phyloP scores from a whole-genome alignment of 1,140 invertebrate genomes.

The Popillia japonica region DNA sequence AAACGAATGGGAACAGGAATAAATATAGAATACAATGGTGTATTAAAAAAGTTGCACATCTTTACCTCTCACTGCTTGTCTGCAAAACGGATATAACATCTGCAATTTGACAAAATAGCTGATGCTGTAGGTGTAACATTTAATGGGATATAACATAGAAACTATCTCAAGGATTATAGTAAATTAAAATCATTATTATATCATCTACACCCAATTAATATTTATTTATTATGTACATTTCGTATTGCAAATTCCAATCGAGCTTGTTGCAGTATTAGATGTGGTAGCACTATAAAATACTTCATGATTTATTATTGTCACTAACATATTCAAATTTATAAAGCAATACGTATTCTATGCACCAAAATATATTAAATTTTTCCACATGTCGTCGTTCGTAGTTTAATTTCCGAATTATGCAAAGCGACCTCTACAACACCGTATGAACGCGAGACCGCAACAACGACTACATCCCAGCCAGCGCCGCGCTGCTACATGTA shows the following conservation, averaged over 20 bases:
- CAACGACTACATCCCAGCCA: background rate
- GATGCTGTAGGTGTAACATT: too few species aligned
- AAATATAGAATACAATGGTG: too few species aligned
- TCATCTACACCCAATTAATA: too few species aligned
- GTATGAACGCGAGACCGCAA: background rate
- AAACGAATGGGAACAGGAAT: too few species aligned
- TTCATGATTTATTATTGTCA: background rate
- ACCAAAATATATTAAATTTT: slow-evolving; percentile 7
- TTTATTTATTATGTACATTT: background rate
- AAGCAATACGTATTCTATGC: slow-evolving; percentile 10
- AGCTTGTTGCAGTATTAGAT: background rate
- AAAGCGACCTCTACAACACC: slow-evolving; percentile 2
- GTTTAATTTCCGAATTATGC: slow-evolving; percentile 11
- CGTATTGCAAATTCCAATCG: background rate
- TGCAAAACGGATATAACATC: too few species aligned
- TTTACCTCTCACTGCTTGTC: too few species aligned
- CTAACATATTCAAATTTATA: slow-evolving; percentile 6
- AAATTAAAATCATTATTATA: too few species aligned
- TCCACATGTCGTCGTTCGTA: slow-evolving; percentile 8
- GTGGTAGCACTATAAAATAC: background rate
- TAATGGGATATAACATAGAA: too few species aligned
- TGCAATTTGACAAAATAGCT: too few species aligned
- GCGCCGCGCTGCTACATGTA: slow-evolving; percentile 1
- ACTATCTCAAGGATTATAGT: too few species aligned
- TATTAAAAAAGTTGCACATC: too few species aligned